phyloP scores from a whole-genome alignment of 2,888 invertebrate species.

The Agapetus fuscipes region DNA sequence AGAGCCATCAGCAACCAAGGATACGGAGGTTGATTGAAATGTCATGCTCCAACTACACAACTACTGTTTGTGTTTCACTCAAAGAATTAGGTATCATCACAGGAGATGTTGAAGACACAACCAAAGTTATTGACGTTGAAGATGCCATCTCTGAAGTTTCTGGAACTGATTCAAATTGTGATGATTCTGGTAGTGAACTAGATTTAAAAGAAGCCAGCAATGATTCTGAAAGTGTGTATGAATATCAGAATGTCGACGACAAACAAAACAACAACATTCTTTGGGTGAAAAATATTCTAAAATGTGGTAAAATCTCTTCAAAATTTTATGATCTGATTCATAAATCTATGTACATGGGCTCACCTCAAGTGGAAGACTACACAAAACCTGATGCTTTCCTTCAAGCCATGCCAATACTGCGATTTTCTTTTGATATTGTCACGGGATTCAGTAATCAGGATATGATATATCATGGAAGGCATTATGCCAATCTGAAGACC shows the following conservation, averaged over 20 bases:
- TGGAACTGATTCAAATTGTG: too few relatives aligned
- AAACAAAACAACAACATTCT: background rate
- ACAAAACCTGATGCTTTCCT: slow-evolving; percentile 47
- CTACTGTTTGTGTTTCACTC: slow-evolving; percentile 47
- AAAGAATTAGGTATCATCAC: slow-evolving; percentile 40
- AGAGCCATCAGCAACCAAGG: slow-evolving; percentile 41
- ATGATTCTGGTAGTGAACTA: slow-evolving; percentile 19
- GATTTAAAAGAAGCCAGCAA: slow-evolving; percentile 1
- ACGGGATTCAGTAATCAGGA: slow-evolving; percentile 34
- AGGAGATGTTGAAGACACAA: slow-evolving; percentile 12
- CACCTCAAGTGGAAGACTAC: slow-evolving; percentile 64
- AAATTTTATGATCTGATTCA: slow-evolving; percentile 59
- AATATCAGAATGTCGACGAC: background rate
- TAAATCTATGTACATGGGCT: slow-evolving; percentile 53
- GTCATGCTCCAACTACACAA: slow-evolving; percentile 56
- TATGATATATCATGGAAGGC: slow-evolving; percentile 34
- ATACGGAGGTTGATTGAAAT: slow-evolving; percentile 49
- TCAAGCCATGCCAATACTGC: slow-evolving; percentile 51
- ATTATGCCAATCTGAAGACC: slow-evolving; percentile 31
- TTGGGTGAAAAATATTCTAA: slow-evolving; percentile 58
- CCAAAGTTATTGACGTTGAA: too few relatives aligned
- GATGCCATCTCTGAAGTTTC: too few relatives aligned
- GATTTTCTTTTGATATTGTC: slow-evolving; percentile 45
- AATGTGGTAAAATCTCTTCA: slow-evolving; percentile 51
- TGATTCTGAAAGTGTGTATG: slow-evolving; percentile 26